These are phyloP conservation scores for Cercopithecus neglectus DNA, from an alignment of 2,797 vertebrate genomes.

Conservation along the genomic window DNA sequence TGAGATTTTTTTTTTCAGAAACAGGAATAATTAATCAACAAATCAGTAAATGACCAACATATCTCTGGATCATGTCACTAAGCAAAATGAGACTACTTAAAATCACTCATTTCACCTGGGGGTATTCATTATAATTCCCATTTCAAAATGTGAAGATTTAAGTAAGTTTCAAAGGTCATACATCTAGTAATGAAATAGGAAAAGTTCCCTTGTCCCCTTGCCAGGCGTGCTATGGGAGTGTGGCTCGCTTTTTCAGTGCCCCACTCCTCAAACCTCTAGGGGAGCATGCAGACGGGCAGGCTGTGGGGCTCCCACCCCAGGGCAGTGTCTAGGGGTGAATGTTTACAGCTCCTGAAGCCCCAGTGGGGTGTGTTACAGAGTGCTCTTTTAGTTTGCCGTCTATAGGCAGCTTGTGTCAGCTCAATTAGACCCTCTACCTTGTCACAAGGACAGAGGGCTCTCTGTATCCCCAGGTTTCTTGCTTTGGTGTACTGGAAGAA, in stretches of 20 bases:
- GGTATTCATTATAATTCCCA: not conserved
- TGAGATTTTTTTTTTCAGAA: not conserved
- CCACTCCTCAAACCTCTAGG: not conserved
- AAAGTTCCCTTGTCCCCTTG: not conserved
- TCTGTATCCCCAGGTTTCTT: not conserved
- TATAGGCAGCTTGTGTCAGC: not conserved
- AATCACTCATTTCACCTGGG: not conserved
- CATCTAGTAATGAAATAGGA: not conserved
- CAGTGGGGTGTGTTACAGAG: not conserved
- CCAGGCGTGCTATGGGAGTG: no score
- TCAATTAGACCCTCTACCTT: not conserved
- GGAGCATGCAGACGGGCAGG: not conserved
- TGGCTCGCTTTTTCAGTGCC: no score
- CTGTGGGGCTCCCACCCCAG: not conserved
- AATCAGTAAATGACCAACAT: not conserved
- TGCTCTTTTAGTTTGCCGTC: not conserved
- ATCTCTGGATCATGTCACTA: not conserved
- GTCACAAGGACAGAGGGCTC: not conserved
- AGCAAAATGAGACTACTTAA: not conserved
- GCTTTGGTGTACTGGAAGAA: not conserved
- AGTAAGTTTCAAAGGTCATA: not conserved
- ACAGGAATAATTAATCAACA: not conserved
- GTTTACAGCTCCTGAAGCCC: not conserved
- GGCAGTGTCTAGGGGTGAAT: not conserved
- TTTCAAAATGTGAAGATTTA: constrained; percentile 38